Evolutionary conservation across 2,888 invertebrate species (phyloP).

Genomic region (Macaria liturata): DNA sequence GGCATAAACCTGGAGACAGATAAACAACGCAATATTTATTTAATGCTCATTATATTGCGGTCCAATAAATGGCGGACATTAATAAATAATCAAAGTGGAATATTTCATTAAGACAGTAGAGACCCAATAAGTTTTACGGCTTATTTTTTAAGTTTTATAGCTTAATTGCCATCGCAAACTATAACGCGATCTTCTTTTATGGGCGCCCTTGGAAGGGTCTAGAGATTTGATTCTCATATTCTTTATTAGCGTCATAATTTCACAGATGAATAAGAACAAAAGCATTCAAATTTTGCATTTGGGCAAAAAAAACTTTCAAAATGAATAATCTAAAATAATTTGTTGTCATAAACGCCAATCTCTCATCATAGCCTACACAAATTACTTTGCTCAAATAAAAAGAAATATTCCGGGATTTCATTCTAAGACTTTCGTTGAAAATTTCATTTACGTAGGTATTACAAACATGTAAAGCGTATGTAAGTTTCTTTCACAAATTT

Average conservation of each 20-base stretch:
- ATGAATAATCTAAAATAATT: too few species aligned
- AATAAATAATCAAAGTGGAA: constrained; percentile 72
- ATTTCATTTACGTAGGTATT: too few species aligned
- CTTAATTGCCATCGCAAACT: constrained; percentile 79
- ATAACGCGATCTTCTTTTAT: constrained; percentile 75
- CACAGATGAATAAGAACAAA: constrained; percentile 4
- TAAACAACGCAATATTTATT: constrained; percentile 54
- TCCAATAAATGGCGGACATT: constrained; percentile 66
- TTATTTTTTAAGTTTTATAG: constrained; percentile 54
- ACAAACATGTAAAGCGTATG: too few species aligned
- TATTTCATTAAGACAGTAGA: constrained; percentile 75
- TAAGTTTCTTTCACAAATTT: too few species aligned
- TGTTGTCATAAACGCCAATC: too few species aligned
- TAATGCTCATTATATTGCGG: constrained; percentile 57
- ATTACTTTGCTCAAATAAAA: too few species aligned
- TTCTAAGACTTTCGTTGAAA: too few species aligned
- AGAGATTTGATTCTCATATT: constrained; percentile 45
- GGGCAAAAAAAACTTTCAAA: too few species aligned
- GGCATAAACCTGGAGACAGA: constrained; percentile 29
- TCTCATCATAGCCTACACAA: too few species aligned
- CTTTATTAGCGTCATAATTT: constrained; percentile 19
- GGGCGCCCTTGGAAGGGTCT: constrained; percentile 57
- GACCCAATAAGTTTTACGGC: constrained; percentile 76
- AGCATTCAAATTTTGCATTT: not conserved
- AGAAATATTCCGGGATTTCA: too few species aligned